These are phyloP conservation scores for Equus przewalskii DNA, from an alignment of 2,113 vertebrate species.

Conservation along the genomic window DNA sequence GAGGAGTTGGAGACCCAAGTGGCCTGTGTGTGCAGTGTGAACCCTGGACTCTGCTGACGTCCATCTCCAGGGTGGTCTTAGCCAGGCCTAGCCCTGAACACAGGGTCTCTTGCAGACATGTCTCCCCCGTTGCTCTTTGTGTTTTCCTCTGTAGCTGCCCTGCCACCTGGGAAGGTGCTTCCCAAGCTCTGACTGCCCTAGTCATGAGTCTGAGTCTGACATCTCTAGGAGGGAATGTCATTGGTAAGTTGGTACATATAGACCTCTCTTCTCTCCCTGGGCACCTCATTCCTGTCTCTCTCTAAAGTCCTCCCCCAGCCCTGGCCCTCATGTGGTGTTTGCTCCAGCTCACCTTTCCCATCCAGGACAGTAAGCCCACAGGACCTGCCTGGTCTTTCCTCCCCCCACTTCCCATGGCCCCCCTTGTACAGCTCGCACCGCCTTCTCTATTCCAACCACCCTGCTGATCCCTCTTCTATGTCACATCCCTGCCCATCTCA, in stretches of 20 bases:
- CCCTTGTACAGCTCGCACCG: too few relatives aligned
- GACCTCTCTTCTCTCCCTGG: background rate
- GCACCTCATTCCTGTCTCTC: background rate
- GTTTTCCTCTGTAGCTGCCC: background rate
- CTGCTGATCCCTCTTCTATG: background rate
- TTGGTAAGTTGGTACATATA: too few relatives aligned
- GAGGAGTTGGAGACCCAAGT: fast-evolving
- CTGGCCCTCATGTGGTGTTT: fast-evolving
- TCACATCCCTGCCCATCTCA: background rate
- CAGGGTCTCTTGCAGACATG: fast-evolving
- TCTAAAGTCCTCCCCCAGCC: background rate
- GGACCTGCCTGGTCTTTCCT: background rate
- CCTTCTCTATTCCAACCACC: fast-evolving
- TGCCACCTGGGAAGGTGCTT: fast-evolving
- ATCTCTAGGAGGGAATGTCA: fast-evolving
- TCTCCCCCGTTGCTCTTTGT: background rate
- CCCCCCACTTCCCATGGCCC: fast-evolving
- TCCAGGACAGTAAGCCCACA: too few relatives aligned
- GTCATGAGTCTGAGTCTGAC: background rate
- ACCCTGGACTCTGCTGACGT: too few relatives aligned
- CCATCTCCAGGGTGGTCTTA: background rate
- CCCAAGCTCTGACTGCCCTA: background rate
- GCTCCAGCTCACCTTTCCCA: background rate
- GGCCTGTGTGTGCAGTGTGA: fast-evolving
- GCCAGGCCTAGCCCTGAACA: background rate